phyloP scores from a whole-genome alignment of 2,113 vertebrate species.

The Egretta garzetta region DNA sequence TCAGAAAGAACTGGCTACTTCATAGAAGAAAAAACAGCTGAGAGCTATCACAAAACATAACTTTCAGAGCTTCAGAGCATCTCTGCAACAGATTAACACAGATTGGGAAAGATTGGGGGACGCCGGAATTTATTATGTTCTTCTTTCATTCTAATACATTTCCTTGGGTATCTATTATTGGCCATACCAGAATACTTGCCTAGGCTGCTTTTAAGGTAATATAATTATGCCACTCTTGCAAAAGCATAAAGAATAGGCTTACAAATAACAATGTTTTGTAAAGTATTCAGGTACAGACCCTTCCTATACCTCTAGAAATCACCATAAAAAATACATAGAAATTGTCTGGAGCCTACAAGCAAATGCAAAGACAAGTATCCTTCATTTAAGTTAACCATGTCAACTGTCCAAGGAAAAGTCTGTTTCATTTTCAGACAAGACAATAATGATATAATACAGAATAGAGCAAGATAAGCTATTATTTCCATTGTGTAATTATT shows the following conservation, averaged over 20 bases:
- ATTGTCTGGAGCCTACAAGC: neutral
- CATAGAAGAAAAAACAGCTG: neutral
- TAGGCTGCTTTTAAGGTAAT: neutral
- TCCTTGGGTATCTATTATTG: neutral
- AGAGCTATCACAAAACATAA: neutral
- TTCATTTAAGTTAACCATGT: neutral
- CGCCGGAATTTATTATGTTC: neutral
- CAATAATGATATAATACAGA: neutral
- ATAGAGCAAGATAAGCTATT: neutral
- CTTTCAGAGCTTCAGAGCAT: neutral
- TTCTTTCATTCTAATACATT: neutral
- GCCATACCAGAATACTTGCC: neutral
- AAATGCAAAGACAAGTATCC: neutral
- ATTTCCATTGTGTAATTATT: neutral
- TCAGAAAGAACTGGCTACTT: neutral
- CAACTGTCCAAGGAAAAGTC: neutral
- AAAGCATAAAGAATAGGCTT: neutral
- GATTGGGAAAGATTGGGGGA: neutral
- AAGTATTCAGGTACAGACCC: neutral
- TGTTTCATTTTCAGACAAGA: neutral
- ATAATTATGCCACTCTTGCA: neutral
- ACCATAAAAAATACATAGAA: neutral
- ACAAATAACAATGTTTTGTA: neutral
- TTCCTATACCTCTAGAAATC: neutral
- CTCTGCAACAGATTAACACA: neutral